These are phyloP conservation scores for Lasioglossum vierecki DNA, from an alignment of 2,888 invertebrate species.

Conservation along the genomic window DNA sequence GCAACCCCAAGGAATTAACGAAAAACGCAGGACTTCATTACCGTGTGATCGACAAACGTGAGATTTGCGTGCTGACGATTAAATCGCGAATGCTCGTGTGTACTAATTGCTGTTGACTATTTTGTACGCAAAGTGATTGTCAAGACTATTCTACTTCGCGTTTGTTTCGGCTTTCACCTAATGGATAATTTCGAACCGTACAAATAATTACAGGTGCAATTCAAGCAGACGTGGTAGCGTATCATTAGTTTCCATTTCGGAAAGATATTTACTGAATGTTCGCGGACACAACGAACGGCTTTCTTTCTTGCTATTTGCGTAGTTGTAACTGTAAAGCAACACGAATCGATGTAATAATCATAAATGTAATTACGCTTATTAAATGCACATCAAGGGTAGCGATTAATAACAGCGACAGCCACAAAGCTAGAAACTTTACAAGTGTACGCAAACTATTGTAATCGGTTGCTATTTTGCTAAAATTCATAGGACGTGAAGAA, in stretches of 20 bases:
- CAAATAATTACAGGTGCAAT: neutral
- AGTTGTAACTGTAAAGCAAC: conserved; percentile 49
- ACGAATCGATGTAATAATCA: conserved; percentile 46
- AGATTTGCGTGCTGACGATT: conserved; percentile 19
- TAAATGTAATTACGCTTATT: conserved; percentile 59
- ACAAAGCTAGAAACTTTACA: conserved; percentile 67
- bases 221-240: neutral
- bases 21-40: neutral
- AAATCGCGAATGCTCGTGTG: conserved; percentile 47
- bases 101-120: conserved; percentile 33
- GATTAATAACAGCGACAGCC: conserved; percentile 70
- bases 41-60: conserved; percentile 29
- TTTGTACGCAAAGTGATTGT: conserved; percentile 9
- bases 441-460: conserved; percentile 46
- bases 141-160: neutral
- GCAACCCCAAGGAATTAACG: neutral
- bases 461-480: conserved; percentile 6
- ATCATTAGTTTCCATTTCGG: neutral
- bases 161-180: neutral
- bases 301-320: neutral
- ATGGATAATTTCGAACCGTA: neutral
- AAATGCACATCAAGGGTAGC: conserved; percentile 68
- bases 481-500: neutral
- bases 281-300: neutral
- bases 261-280: neutral